Conservation (phyloP, 1,140 invertebrate species). For the Rhizoglyphus robini region DNA sequence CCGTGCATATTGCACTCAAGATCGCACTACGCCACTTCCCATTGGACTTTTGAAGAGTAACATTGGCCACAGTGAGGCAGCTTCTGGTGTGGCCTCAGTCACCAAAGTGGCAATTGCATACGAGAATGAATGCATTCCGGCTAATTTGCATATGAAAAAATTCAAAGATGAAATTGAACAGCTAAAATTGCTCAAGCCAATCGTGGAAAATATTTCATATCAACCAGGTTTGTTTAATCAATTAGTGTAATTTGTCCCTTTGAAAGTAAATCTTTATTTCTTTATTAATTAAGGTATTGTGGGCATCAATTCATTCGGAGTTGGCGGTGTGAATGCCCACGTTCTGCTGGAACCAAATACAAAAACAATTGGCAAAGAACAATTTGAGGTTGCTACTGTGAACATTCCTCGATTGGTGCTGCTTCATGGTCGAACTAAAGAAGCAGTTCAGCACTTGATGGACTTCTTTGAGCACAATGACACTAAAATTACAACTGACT, state of each 20-base stretch:
- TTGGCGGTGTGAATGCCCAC: conserved; percentile 22
- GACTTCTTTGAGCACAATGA: conserved; percentile 31
- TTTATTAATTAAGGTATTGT: conserved; percentile 12
- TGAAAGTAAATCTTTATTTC: too few species aligned
- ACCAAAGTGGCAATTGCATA: conserved; percentile 78
- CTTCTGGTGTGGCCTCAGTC: conserved; percentile 69
- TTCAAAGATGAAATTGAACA: conserved; percentile 80
- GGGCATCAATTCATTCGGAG: conserved; percentile 20
- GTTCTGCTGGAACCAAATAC: conserved; percentile 44
- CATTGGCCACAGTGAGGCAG: conserved; percentile 92
- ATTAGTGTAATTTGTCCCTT: not conserved
- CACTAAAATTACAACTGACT: conserved; percentile 23
- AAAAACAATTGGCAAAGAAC: conserved; percentile 35
- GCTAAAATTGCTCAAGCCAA: conserved; percentile 62
- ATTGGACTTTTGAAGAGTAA: conserved; percentile 94
- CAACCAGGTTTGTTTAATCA: conserved; percentile 39
- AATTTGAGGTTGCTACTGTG: conserved; percentile 20
- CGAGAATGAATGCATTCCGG: conserved; percentile 68
- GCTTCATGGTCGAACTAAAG: conserved; percentile 16
- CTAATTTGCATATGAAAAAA: conserved; percentile 72
- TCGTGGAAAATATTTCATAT: conserved; percentile 23
- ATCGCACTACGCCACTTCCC: conserved; percentile 55
- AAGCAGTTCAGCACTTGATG: conserved; percentile 35
- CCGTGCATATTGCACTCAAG: conserved; percentile 59
- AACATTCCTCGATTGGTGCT: conserved; percentile 13